Evolutionary conservation across 2,113 vertebrate species (phyloP).

Genomic region (Damaliscus lunatus): DNA sequence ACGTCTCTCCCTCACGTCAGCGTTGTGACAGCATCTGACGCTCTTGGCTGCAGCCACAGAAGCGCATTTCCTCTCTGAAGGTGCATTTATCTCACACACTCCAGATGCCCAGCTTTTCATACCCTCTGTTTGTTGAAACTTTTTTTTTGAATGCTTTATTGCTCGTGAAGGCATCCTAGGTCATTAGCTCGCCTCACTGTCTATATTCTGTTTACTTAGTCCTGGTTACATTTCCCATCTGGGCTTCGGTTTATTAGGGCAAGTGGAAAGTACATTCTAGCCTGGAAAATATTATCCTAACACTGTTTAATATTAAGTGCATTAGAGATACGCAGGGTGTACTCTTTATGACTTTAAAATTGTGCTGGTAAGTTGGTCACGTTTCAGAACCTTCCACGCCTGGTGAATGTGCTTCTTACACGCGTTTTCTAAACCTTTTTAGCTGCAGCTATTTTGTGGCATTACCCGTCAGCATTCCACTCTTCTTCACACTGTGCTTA

Average conservation of each 20-base stretch:
- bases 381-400: background rate
- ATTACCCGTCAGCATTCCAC: background rate
- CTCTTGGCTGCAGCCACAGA: background rate
- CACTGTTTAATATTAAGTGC: slow-evolving; percentile 22
- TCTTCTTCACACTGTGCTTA: background rate
- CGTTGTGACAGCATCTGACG: background rate
- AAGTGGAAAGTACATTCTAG: slow-evolving; percentile 53
- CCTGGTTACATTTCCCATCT: slow-evolving; percentile 52
- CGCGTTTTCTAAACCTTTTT: background rate
- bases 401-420: background rate
- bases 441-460: background rate
- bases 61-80: background rate
- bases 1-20: background rate
- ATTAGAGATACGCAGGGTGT: background rate
- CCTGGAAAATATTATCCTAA: slow-evolving; percentile 45
- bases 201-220: slow-evolving; percentile 53
- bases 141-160: background rate
- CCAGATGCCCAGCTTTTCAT: background rate
- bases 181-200: background rate
- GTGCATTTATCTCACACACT: background rate
- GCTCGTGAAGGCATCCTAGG: background rate
- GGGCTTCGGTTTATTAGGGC: slow-evolving; percentile 56
- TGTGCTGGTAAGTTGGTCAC: background rate
- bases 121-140: background rate
- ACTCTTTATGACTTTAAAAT: background rate